Percentiles rank a stretch among this genome's conserved stretches.
These are phyloP conservation scores for Cygnus olor DNA, from an alignment of 2,797 vertebrate genomes.

Conservation along the genomic window DNA sequence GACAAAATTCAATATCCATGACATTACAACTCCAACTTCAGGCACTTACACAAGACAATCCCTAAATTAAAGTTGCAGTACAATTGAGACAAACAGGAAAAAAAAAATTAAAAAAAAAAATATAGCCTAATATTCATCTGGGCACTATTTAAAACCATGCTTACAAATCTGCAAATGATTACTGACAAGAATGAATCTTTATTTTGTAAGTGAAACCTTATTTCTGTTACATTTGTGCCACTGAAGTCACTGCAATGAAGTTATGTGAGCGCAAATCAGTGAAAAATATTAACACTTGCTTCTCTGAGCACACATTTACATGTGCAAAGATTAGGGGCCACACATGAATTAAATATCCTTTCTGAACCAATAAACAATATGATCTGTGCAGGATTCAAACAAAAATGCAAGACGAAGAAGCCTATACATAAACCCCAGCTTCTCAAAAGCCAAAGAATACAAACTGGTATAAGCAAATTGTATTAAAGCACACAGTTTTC, in stretches of 20 bases:
- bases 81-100: background rate
- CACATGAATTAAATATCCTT: background rate
- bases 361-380: background rate
- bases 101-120: background rate
- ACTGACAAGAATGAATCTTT: background rate
- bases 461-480: background rate
- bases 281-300: background rate
- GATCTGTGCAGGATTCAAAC: background rate
- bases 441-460: background rate
- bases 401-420: background rate
- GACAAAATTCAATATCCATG: background rate
- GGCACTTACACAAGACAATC: background rate
- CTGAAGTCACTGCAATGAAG: background rate
- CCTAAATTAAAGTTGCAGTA: background rate
- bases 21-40: background rate
- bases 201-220: background rate
- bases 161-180: background rate
- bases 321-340: background rate
- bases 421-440: background rate
- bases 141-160: background rate
- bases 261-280: background rate
- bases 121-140: background rate
- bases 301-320: background rate
- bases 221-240: background rate
- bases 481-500: background rate